These are phyloP conservation scores for Molanna angustata DNA, from an alignment of 2,888 invertebrate species.

Conservation along the genomic window DNA sequence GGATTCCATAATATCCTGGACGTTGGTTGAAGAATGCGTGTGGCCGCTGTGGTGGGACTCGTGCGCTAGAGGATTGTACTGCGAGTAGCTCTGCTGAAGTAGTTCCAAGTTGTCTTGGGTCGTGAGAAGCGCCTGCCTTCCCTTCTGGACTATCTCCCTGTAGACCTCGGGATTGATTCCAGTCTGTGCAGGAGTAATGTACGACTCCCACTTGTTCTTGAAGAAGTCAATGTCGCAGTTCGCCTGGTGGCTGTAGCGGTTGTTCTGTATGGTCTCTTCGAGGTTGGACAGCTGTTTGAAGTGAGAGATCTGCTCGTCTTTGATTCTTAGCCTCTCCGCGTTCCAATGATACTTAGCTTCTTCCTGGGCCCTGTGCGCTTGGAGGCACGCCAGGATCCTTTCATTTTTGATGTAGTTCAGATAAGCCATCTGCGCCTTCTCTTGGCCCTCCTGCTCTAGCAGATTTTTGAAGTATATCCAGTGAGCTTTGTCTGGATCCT, in stretches of 20 bases:
- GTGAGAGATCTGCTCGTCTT: constrained; percentile 18
- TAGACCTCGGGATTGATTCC: constrained; percentile 13
- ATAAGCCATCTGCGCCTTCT: constrained; percentile 11
- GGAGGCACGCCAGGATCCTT: constrained; percentile 8
- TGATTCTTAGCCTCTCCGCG: constrained; percentile 15
- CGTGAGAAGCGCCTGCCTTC: constrained; percentile 9
- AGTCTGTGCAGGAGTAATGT: constrained; percentile 3
- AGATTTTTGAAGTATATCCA: constrained; percentile 14
- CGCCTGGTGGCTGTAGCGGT: constrained; percentile 3
- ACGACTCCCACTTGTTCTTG: constrained; percentile 20
- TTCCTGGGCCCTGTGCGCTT: constrained; percentile 14
- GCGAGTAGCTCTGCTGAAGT: constrained; percentile 16
- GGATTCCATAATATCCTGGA: constrained; percentile 13
- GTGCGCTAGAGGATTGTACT: constrained; percentile 7
- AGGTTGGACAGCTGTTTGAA: constrained; percentile 13
- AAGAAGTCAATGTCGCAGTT: constrained; percentile 16
- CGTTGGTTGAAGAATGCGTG: constrained; percentile 5
- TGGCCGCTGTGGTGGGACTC: constrained; percentile 9
- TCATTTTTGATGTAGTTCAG: constrained; percentile 15
- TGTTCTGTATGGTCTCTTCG: constrained; percentile 10
- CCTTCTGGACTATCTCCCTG: constrained; percentile 14
- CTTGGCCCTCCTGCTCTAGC: constrained; percentile 12
- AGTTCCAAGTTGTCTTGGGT: constrained; percentile 17
- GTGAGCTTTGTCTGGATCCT: constrained; percentile 15
- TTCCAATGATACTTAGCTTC: constrained; percentile 17